Percentiles rank a stretch among this genome's conserved stretches.
phyloP scores from a whole-genome alignment of 2,113 vertebrate genomes.

The Montifringilla adamsi region DNA sequence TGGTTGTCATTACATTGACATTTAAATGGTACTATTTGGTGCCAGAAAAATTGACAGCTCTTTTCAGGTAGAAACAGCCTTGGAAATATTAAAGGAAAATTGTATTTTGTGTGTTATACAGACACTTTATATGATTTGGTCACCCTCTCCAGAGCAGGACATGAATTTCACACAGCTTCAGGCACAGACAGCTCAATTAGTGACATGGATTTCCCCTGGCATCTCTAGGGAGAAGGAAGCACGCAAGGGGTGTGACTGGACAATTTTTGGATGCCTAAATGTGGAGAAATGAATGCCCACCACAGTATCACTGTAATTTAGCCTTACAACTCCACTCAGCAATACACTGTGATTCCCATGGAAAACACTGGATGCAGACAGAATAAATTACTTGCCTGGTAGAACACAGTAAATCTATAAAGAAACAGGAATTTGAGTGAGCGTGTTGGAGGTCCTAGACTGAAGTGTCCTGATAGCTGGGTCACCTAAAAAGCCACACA shows the following conservation, averaged over 20 bases:
- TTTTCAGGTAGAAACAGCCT: neutral
- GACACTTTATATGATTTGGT: neutral
- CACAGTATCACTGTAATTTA: neutral
- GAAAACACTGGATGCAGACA: neutral
- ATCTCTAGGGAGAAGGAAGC: neutral
- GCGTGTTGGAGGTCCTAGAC: neutral
- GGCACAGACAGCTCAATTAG: neutral
- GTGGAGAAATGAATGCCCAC: neutral
- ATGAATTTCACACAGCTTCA: neutral
- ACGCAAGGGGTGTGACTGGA: rapidly evolving
- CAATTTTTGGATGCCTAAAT: neutral
- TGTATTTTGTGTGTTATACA: neutral
- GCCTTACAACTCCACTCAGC: neutral
- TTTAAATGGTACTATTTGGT: neutral
- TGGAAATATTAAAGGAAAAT: neutral
- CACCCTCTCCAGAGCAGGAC: neutral
- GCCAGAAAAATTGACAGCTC: neutral
- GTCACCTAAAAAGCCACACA: neutral
- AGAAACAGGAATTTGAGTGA: neutral
- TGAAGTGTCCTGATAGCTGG: neutral
- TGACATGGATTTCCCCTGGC: neutral
- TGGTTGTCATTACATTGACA: neutral
- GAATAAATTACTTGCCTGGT: neutral
- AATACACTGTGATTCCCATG: neutral
- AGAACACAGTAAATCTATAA: neutral